Base-by-base conservation (phyloP, 2,113 vertebrate species). In the Girardinichthys multiradiatus region DNA sequence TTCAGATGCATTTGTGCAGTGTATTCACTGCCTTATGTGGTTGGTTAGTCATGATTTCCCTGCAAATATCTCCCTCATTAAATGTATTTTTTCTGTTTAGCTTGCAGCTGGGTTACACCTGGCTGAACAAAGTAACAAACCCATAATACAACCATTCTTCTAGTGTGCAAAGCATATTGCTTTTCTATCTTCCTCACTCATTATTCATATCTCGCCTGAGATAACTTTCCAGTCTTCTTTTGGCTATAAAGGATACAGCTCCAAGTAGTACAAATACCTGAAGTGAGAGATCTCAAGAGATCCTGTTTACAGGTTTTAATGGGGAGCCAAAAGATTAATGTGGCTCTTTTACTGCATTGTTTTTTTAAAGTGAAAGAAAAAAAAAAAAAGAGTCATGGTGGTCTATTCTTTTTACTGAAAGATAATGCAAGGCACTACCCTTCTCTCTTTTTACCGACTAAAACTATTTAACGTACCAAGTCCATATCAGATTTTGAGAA, bases 401-500 rank as follows among this genome's bases (percentile, higher is more conserved):
- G 11, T 77, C 42, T 66, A 35, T 9, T 35, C 48, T 54, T 35
- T 70, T 64, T n/a, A 27, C 26, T 54, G 30, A 73, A 76, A 62
- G 65, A 68, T 71, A 37, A 73, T 73, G 65, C 35, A 1, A 42
- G 75, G 54, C 37, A 57, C 69, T 82, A 24, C 28, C 33, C 11
- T 12, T 19, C 35, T 70, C 57, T 14, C 63, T 64, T 79, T 60
- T 69, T 60, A 70, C 62, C 59, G 68, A 70, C 64, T 67, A 64
- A 66, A 13, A 21, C 60, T 61, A 75, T 82, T 82, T 79, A 79
- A 48, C 66, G 35, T 68, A 48, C 51, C 42, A 5, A 28, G 62
- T 57, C 29, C 51, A 42, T 72, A 79, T 75, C 81, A 82, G 64
- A 84, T 82, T 84, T 26, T 63, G 37, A 79, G 54, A 74, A 58